Conservation (phyloP, 1,140 invertebrate genomes). For the Antheraea pernyi region DNA sequence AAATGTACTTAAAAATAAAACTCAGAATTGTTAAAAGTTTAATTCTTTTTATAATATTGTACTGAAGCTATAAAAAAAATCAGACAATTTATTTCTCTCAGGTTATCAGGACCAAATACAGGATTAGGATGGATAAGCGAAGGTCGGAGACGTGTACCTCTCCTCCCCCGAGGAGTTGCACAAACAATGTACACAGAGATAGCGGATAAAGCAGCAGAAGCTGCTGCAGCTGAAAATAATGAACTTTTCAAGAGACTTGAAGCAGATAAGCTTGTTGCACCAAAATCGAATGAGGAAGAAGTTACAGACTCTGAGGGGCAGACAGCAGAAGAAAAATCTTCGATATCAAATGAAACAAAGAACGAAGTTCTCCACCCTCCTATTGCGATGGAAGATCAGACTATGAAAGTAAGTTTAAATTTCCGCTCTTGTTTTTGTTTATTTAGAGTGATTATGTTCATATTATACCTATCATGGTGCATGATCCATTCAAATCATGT, state of each 20-base stretch:
- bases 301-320: constrained; percentile 49
- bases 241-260: constrained; percentile 62
- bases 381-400: constrained; percentile 71
- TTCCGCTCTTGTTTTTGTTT: background rate
- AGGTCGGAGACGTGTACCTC: constrained; percentile 88
- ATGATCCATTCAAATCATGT: too few relatives aligned
- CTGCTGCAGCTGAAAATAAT: constrained; percentile 68
- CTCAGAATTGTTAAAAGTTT: too few relatives aligned
- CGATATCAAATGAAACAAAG: constrained; percentile 48
- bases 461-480: too few relatives aligned
- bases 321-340: constrained; percentile 38
- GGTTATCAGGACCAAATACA: constrained; percentile 89
- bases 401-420: constrained; percentile 33
- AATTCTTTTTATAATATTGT: too few relatives aligned
- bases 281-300: constrained; percentile 59
- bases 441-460: background rate
- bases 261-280: constrained; percentile 51
- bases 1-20: too few relatives aligned
- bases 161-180: constrained; percentile 89
- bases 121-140: constrained; percentile 92
- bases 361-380: constrained; percentile 60
- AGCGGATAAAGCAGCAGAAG: constrained; percentile 85
- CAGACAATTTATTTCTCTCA: constrained; percentile 42
- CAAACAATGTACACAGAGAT: constrained; percentile 91
- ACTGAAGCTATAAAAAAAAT: background rate